Evolutionary conservation across 2,888 invertebrate species (phyloP), one percentile per base, ranked within the genome.

Genomic region (Watsonalla cultraria): DNA sequence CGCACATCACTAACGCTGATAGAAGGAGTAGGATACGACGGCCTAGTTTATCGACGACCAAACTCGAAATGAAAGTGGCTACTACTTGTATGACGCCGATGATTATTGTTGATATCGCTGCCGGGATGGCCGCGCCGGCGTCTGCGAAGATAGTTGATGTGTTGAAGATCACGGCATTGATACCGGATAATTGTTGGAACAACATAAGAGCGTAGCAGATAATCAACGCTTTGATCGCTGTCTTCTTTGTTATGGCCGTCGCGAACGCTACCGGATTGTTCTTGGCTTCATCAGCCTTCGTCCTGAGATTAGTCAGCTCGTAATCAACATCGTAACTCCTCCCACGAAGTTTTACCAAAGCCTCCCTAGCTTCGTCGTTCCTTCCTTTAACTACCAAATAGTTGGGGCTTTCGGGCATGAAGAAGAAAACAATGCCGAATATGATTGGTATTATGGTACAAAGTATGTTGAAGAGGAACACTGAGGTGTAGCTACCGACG

Each of bases 321-420:
- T 78, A 71, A 50, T 92, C 93, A 46, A 93, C 92, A 65, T 95
- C 93, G 68, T 95, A 95, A 9, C 92, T 84, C 0, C 84, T 75
- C 0, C 97, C 97, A n/a, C 98, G 92, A 15, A 98, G 88, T 84
- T 92, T 93, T 58, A 93, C 83, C 61, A 98, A 82, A 0, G 96
- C 93, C 47, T 92, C 87, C 6, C 92, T 86, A 0, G 97, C 97
- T 52, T 93, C 93, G 0, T 93, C 92, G 24, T 92, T 84, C 46
- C 92, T 91, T 6, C 92, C 92, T 72, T 94, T 94, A 49, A 92
- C 91, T 60, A 96, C 91, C 62, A 94, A 89, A 76, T 92, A 96
- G 35, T 93, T 93, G 0, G 98, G 98, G 5, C 96, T 94, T 82
- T 98, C 98, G 0, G 98, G 98, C 93, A 97, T 95, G 66, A 96